Conservation (phyloP, 2,888 invertebrate species). For the Troides helena region DNA sequence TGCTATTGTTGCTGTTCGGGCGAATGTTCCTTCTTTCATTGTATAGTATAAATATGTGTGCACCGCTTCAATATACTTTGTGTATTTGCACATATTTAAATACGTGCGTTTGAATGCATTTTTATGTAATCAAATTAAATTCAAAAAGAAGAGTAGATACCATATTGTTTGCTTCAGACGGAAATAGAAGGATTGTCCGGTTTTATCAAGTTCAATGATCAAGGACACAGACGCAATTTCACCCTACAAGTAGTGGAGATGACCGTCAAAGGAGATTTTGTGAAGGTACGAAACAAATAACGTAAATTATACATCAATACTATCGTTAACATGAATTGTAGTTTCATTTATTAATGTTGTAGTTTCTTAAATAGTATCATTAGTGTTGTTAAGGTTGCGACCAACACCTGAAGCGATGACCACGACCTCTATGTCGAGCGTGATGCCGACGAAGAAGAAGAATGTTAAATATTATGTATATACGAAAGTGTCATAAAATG, state of each 20-base stretch:
- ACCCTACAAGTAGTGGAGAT: conserved; percentile 93
- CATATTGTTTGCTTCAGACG: conserved; percentile 82
- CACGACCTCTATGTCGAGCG: too few relatives aligned
- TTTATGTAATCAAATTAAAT: conserved; percentile 10
- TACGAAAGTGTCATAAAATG: too few relatives aligned
- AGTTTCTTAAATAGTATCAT: too few relatives aligned
- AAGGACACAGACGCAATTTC: conserved; percentile 91
- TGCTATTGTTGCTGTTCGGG: not conserved
- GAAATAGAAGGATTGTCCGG: conserved; percentile 94
- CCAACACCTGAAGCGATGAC: too few relatives aligned
- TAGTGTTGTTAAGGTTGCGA: too few relatives aligned
- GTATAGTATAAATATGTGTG: not conserved
- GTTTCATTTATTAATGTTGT: not conserved
- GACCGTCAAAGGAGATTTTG: conserved; percentile 93
- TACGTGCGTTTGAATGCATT: not conserved
- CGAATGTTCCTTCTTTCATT: not conserved
- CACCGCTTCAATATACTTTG: not conserved
- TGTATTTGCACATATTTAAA: not conserved
- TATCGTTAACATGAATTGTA: not conserved
- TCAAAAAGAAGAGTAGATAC: conserved; percentile 48
- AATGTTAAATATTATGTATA: too few relatives aligned
- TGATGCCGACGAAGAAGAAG: too few relatives aligned
- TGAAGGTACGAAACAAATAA: conserved; percentile 83
- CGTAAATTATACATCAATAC: not conserved
- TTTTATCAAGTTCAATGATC: conserved; percentile 91